These are phyloP conservation scores for Drosophila ogumai DNA, from an alignment of 1,140 invertebrate genomes.

Conservation along the genomic window DNA sequence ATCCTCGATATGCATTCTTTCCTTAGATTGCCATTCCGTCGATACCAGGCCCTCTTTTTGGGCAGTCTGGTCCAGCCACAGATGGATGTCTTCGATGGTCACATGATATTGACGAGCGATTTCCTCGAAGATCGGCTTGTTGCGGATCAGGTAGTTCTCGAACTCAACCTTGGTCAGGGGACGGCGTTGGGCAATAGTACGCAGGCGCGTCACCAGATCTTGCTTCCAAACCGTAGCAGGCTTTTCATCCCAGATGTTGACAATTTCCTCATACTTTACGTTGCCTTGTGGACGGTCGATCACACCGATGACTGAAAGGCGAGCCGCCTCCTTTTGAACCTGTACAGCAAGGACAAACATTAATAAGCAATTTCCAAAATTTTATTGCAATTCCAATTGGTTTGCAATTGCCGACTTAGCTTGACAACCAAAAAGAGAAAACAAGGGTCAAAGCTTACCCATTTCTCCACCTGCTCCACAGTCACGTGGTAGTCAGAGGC, in stretches of 20 bases:
- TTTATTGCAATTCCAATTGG: too few species aligned
- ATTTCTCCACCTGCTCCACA: conserved; percentile 78
- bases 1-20: conserved; percentile 66
- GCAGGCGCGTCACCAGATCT: conserved; percentile 45
- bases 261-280: conserved; percentile 54
- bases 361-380: too few species aligned
- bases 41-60: conserved; percentile 54
- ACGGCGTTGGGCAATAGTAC: conserved; percentile 48
- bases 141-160: conserved; percentile 58
- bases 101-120: conserved; percentile 70
- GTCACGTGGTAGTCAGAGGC: conserved; percentile 77
- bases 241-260: conserved; percentile 41
- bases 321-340: conserved; percentile 68
- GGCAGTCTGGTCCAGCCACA: conserved; percentile 60
- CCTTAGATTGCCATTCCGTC: conserved; percentile 63
- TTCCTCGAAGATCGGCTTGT: conserved; percentile 59
- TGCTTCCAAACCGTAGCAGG: conserved; percentile 57
- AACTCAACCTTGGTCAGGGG: conserved; percentile 71
- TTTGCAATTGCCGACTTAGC: neutral
- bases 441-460: conserved; percentile 49
- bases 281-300: conserved; percentile 67
- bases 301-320: conserved; percentile 68
- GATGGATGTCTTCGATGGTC: conserved; percentile 71
- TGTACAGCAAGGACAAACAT: neutral
- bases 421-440: neutral